Conservation (phyloP, 2,888 invertebrate genomes). For the Pimpla rufipes region DNA sequence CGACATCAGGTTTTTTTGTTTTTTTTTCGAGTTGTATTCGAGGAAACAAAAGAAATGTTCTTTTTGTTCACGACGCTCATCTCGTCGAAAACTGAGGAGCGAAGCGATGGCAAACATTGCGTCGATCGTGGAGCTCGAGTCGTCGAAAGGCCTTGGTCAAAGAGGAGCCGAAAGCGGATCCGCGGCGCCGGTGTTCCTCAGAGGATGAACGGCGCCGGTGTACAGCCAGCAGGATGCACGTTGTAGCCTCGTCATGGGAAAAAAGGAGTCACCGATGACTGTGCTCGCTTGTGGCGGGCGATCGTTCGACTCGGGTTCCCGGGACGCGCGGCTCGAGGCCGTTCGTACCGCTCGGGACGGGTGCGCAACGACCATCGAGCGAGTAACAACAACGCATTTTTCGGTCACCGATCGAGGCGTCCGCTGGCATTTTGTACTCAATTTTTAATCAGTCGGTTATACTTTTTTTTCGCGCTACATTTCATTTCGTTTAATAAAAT, state of each 20-base stretch:
- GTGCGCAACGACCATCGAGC: slow-evolving; percentile 1
- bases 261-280: slow-evolving; percentile 73
- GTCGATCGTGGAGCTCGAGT: slow-evolving; percentile 21
- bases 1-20: too few relatives aligned
- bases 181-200: slow-evolving; percentile 52
- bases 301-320: slow-evolving; percentile 38
- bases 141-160: slow-evolving; percentile 41
- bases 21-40: too few relatives aligned
- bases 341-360: too few relatives aligned
- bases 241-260: slow-evolving; percentile 73
- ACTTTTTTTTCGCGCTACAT: too few relatives aligned
- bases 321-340: slow-evolving; percentile 5
- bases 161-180: slow-evolving; percentile 53
- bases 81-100: too few relatives aligned
- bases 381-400: neutral
- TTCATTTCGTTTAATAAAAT: too few relatives aligned
- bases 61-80: too few relatives aligned
- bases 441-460: too few relatives aligned
- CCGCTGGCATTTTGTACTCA: neutral
- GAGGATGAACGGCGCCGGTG: slow-evolving; percentile 40
- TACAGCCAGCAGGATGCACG: slow-evolving; percentile 57
- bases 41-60: too few relatives aligned
- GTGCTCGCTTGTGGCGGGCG: slow-evolving; percentile 69
- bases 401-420: neutral
- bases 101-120: too few relatives aligned